Evolutionary conservation across 2,113 vertebrate genomes (phyloP), one percentile per base, ranked within the genome.

Genomic region (Rhinoderma darwinii): DNA sequence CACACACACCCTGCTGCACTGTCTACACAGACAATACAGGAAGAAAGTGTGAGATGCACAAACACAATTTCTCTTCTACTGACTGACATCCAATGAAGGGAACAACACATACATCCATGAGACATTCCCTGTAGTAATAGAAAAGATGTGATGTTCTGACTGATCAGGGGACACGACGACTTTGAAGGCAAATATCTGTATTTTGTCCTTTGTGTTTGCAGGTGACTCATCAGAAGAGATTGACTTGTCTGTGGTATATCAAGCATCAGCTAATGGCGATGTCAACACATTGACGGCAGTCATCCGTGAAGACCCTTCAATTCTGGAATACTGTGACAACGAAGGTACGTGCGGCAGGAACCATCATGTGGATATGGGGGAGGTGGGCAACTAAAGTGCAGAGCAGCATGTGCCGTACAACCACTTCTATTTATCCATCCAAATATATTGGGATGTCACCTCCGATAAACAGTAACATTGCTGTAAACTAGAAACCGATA

Each of bases 291-390:
- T 97, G 88, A 97, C 96, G 25, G 89, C 95, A 0, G 93, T 95
- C 78, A 97, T 97, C 88, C 91, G 94, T 37, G 96, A 97, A 90
- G 96, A 97, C 88, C 96, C 96, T 41, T 96, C 96, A 77, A 96
- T 97, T 89, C 91, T 97, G 86, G 96, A 97, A 89, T 96, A 94
- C 89, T 96, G 95, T 6, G 96, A 97, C 86, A 91, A 92, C 0
- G 96, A 97, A 90, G 96, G 96, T 96, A 68, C 1, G 22, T 74
- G 50, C 0, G 68, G 22, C 20, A 25, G 37, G 32, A 27, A 43
- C 51, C 30, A 11, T 83, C 14, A 15, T 32, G 32, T n/a, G 47
- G 32, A 50, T 1, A 9, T 50, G 9, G 35, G 51, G 12, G 1
- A 15, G 9, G 27, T 18, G 5, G 51, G 14, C n/a, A n/a, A n/a